Conservation (phyloP, 37 sponge, comb jelly and placozoan species). For the Aphrocallistes beatrix region DNA sequence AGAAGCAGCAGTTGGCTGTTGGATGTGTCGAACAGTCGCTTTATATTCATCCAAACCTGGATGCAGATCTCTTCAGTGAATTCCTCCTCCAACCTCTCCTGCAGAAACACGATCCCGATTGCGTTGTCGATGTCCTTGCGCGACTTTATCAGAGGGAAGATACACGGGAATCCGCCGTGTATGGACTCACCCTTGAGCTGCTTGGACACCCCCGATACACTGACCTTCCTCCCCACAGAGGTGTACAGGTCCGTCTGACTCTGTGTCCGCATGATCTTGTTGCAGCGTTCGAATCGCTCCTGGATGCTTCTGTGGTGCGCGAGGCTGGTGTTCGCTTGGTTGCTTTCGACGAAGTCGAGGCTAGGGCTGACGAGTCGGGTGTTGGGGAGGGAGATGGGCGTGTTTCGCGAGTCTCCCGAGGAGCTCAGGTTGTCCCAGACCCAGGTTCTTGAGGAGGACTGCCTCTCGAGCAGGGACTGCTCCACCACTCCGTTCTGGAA, state of each 20-base stretch:
- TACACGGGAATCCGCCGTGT: background rate
- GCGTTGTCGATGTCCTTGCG: background rate
- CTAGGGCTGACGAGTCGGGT: background rate
- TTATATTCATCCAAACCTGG: background rate
- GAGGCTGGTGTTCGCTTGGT: background rate
- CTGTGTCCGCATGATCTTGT: background rate
- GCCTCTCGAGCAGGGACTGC: background rate
- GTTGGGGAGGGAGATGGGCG: background rate
- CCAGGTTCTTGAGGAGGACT: background rate
- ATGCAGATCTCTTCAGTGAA: background rate
- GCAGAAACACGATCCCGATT: background rate
- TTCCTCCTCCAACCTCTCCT: background rate
- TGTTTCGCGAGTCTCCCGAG: background rate
- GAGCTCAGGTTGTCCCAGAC: background rate
- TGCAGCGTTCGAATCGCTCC: background rate
- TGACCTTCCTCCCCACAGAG: background rate
- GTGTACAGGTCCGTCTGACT: slow-evolving; percentile 9
- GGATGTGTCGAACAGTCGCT: background rate
- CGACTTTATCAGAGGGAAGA: background rate
- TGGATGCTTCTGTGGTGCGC: background rate
- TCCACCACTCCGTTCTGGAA: background rate
- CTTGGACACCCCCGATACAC: background rate
- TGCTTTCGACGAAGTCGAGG: background rate
- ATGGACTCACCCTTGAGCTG: background rate
- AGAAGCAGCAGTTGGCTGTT: background rate